These are phyloP conservation scores for Pterocles orientalis DNA, from an alignment of 2,113 vertebrate species.

Conservation along the genomic window DNA sequence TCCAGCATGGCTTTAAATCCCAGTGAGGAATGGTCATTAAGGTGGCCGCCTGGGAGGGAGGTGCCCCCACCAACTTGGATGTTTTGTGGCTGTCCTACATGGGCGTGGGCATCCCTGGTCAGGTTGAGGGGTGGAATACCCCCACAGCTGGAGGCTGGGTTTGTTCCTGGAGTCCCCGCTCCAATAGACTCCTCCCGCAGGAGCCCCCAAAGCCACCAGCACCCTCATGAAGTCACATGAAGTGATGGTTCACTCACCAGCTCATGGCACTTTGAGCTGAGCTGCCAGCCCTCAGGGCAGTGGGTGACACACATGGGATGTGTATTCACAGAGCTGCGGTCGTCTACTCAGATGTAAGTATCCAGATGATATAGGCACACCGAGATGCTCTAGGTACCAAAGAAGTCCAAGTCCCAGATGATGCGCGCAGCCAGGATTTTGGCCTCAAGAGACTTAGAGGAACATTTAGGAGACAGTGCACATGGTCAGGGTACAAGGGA, in stretches of 20 bases:
- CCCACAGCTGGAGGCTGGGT: not conserved
- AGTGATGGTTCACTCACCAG: not conserved
- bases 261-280: not conserved
- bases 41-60: not conserved
- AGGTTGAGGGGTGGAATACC: accelerated
- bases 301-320: not conserved
- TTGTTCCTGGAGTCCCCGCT: not conserved
- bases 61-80: too few species aligned
- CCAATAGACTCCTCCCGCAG: not conserved
- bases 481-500: not conserved
- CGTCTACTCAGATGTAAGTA: too few species aligned
- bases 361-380: accelerated
- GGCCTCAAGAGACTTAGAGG: not conserved
- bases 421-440: not conserved
- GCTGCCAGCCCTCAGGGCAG: too few species aligned
- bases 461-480: too few species aligned
- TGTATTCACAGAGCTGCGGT: not conserved
- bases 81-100: not conserved
- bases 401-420: not conserved
- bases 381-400: too few species aligned
- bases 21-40: not conserved
- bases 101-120: not conserved
- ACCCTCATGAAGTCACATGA: accelerated
- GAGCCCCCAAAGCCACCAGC: not conserved
- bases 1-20: too few species aligned